phyloP scores from a whole-genome alignment of 2,888 invertebrate species.

The Cheilosia grossa region DNA sequence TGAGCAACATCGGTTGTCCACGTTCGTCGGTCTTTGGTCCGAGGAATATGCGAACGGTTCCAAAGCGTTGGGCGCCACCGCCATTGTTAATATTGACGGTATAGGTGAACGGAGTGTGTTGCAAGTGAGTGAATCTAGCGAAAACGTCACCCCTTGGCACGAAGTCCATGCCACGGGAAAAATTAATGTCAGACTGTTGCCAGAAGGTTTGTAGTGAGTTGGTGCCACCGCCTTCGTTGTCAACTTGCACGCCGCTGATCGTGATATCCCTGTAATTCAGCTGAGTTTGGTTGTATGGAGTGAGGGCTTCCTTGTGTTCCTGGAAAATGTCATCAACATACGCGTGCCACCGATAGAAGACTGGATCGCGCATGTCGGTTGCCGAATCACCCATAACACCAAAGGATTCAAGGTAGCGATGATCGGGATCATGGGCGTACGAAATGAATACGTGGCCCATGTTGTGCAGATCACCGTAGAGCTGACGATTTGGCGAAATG shows the following conservation, averaged over 20 bases:
- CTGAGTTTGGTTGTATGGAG: conserved; percentile 84
- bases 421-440: conserved; percentile 90
- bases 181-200: conserved; percentile 89
- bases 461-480: conserved; percentile 91
- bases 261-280: conserved; percentile 83
- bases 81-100: conserved; percentile 86
- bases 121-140: conserved; percentile 88
- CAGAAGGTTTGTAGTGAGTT: conserved; percentile 88
- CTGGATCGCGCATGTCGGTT: conserved; percentile 92
- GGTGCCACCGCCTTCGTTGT: conserved; percentile 83
- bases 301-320: conserved; percentile 87
- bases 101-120: conserved; percentile 88
- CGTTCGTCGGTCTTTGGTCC: conserved; percentile 86
- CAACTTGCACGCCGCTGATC: conserved; percentile 84
- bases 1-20: conserved; percentile 84
- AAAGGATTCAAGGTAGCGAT: conserved; percentile 87
- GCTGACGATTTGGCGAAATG: conserved; percentile 86
- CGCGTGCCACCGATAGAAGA: conserved; percentile 92
- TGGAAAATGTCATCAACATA: conserved; percentile 89
- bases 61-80: conserved; percentile 82
- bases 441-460: conserved; percentile 90
- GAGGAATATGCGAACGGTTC: conserved; percentile 87
- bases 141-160: conserved; percentile 88
- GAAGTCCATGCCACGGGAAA: conserved; percentile 91
- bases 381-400: conserved; percentile 91